phyloP scores from a whole-genome alignment of 2,113 vertebrate species.

The Cervus canadensis region DNA sequence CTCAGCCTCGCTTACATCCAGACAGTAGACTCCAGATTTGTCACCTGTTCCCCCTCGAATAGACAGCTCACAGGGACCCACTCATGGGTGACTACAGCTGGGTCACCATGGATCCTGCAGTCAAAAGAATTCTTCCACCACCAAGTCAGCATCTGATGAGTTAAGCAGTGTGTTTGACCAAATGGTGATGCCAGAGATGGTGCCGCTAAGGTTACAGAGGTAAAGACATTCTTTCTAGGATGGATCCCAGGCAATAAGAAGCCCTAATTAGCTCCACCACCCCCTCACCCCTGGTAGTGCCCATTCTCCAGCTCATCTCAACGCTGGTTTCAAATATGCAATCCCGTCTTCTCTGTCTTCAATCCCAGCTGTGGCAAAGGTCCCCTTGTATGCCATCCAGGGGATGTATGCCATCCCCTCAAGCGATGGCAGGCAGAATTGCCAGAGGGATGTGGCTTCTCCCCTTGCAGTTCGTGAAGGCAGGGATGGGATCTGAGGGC shows the following conservation, averaged over 20 bases:
- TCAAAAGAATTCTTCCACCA: background rate
- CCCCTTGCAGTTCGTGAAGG: rapidly evolving
- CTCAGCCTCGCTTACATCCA: conserved; percentile 31
- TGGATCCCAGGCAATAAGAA: background rate
- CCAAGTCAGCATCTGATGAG: background rate
- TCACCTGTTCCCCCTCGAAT: background rate
- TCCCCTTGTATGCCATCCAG: background rate
- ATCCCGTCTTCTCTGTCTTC: rapidly evolving
- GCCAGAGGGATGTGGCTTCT: background rate
- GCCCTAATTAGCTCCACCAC: rapidly evolving
- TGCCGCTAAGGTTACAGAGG: background rate
- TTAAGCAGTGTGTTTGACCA: background rate
- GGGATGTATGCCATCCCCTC: too few relatives aligned
- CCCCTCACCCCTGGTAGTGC: background rate
- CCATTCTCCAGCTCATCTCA: rapidly evolving
- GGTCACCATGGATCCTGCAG: background rate
- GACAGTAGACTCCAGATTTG: background rate
- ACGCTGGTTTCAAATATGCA: rapidly evolving
- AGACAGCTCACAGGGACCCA: background rate
- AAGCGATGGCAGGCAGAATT: background rate
- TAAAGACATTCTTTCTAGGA: background rate
- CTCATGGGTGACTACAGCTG: background rate
- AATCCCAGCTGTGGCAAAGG: rapidly evolving
- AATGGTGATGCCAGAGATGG: background rate
- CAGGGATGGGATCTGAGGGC: rapidly evolving